phyloP scores from a whole-genome alignment of 2,113 vertebrate species.

The Thryonomys swinderianus region DNA sequence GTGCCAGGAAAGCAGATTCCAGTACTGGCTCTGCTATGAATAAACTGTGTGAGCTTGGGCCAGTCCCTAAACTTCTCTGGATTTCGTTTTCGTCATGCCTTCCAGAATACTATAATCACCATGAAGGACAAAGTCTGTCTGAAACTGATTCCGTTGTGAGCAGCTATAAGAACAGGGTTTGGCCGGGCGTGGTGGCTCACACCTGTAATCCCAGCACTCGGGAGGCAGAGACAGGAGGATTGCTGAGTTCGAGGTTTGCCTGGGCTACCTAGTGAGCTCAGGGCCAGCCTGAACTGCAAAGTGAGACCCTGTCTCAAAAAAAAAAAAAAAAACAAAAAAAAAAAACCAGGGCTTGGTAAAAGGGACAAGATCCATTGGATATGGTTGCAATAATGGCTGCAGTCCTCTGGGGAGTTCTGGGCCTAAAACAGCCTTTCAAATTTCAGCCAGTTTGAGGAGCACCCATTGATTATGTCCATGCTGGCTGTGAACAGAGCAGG shows the following conservation, averaged over 20 bases:
- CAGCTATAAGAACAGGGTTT: not conserved
- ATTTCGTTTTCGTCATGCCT: not conserved
- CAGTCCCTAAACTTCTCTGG: not conserved
- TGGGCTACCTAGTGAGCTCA: no score
- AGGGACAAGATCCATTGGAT: not conserved
- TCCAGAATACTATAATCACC: not conserved
- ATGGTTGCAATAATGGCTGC: not conserved
- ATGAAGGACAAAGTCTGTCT: not conserved
- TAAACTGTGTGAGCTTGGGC: not conserved
- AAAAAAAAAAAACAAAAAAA: no score
- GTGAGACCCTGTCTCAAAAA: no score
- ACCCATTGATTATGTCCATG: no score
- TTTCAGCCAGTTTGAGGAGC: not conserved
- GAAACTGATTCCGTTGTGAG: not conserved
- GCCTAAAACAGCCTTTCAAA: not conserved
- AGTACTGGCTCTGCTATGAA: not conserved
- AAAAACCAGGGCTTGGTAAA: not conserved
- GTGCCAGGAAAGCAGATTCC: not conserved
- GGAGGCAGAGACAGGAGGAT: no score
- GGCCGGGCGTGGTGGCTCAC: no score
- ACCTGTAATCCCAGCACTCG: no score
- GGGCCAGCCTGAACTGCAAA: no score
- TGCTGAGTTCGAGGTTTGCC: no score
- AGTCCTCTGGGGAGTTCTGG: not conserved
- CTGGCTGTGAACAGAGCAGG: no score